phyloP scores from a whole-genome alignment of 1,140 invertebrate species.

The Gonatopus flavifemur region DNA sequence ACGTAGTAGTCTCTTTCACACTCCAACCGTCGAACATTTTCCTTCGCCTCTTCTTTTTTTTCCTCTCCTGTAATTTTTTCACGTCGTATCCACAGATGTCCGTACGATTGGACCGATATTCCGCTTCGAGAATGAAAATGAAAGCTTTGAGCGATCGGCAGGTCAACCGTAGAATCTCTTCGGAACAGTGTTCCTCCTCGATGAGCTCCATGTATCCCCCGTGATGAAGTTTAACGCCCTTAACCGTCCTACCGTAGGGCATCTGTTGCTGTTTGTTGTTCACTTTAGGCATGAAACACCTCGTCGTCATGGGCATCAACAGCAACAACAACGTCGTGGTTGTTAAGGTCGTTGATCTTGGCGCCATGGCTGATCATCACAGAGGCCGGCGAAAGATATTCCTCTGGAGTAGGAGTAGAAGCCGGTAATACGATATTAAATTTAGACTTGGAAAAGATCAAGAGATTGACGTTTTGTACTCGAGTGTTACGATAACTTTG shows the following conservation, averaged over 20 bases:
- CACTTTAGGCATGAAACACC: conserved; percentile 17
- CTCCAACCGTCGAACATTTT: background rate
- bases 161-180: conserved; percentile 41
- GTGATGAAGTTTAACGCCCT: conserved; percentile 31
- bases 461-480: too few species aligned
- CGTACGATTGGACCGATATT: conserved; percentile 39
- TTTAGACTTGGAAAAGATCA: conserved; percentile 17
- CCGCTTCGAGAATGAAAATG: conserved; percentile 47
- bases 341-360: conserved; percentile 35
- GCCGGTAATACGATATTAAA: conserved; percentile 16
- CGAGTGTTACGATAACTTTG: conserved; percentile 24
- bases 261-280: conserved; percentile 17
- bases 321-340: conserved; percentile 31
- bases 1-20: background rate
- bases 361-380: conserved; percentile 45
- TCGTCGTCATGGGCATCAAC: conserved; percentile 23
- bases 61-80: conserved; percentile 1
- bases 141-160: conserved; percentile 48
- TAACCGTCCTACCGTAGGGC: conserved; percentile 34
- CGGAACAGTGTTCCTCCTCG: conserved; percentile 47
- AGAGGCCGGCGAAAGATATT: conserved; percentile 30
- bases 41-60: background rate
- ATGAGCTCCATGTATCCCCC: conserved; percentile 49
- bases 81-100: conserved; percentile 34
- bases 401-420: conserved; percentile 6